phyloP scores from a whole-genome alignment of 2,113 vertebrate species.

The Progne subis region DNA sequence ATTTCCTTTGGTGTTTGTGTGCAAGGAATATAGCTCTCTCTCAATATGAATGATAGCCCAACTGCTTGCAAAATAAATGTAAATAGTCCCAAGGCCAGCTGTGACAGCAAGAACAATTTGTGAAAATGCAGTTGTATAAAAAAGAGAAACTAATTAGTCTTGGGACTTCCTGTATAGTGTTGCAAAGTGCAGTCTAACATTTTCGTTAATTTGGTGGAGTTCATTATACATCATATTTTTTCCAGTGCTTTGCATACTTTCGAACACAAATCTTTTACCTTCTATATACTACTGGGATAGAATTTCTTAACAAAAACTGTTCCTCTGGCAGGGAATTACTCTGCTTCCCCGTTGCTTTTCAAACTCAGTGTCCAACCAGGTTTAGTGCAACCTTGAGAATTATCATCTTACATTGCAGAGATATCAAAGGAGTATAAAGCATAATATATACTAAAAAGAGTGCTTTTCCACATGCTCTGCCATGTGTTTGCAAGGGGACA shows the following conservation, averaged over 20 bases:
- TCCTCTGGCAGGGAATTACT: not conserved
- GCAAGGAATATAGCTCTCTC: slow-evolving; percentile 17
- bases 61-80: not conserved
- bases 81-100: slow-evolving; percentile 60
- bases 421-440: not conserved
- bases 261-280: not conserved
- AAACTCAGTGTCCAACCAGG: not conserved
- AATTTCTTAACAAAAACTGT: not conserved
- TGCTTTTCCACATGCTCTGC: not conserved
- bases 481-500: not conserved
- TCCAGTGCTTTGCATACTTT: not conserved
- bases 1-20: slow-evolving; percentile 48
- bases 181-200: slow-evolving; percentile 35
- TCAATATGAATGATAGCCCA: slow-evolving; percentile 37
- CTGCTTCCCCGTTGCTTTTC: not conserved
- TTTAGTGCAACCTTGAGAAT: not conserved
- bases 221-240: slow-evolving; percentile 21
- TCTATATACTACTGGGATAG: not conserved
- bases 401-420: not conserved
- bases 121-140: slow-evolving; percentile 42
- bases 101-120: slow-evolving; percentile 48
- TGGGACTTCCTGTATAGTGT: slow-evolving; percentile 25
- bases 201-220: slow-evolving; percentile 44
- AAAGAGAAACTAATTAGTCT: slow-evolving; percentile 55
- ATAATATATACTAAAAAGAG: not conserved